Evolutionary conservation across 2,113 vertebrate species (phyloP).

Genomic region (Phylloscopus whistleri): DNA sequence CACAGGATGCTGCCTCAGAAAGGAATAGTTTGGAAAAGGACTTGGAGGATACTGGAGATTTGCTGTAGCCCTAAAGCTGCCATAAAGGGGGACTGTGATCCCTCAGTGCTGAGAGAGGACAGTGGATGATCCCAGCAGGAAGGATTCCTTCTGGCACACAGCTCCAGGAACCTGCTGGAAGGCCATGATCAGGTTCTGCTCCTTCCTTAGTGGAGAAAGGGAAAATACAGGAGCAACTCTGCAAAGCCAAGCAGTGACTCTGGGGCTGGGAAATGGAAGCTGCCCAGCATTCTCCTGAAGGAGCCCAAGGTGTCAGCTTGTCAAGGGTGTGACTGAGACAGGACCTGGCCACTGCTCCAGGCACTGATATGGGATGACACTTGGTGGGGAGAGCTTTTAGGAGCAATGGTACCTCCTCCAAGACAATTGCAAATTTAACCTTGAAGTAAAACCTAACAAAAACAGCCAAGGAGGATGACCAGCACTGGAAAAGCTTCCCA

Average conservation of each 20-base stretch:
- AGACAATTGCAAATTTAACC: not conserved
- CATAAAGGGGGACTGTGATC: not conserved
- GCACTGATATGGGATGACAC: not conserved
- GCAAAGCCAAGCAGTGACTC: not conserved
- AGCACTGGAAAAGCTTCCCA: not conserved
- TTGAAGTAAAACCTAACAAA: not conserved
- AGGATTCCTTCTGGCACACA: not conserved
- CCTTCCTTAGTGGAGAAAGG: not conserved
- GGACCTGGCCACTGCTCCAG: not conserved
- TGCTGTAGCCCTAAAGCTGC: not conserved
- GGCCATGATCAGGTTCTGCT: not conserved
- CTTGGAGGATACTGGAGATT: not conserved
- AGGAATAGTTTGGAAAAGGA: not conserved
- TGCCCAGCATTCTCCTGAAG: accelerated
- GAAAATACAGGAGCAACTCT: not conserved
- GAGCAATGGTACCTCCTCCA: not conserved
- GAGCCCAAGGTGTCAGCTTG: not conserved
- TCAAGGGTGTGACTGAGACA: not conserved
- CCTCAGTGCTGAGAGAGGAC: not conserved
- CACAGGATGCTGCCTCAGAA: not conserved
- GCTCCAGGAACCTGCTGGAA: not conserved
- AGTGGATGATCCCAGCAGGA: not conserved
- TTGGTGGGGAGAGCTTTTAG: not conserved
- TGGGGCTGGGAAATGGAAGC: not conserved
- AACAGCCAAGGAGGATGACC: not conserved